These are phyloP conservation scores for Apeira syringaria DNA, from an alignment of 2,888 invertebrate genomes.

Conservation along the genomic window DNA sequence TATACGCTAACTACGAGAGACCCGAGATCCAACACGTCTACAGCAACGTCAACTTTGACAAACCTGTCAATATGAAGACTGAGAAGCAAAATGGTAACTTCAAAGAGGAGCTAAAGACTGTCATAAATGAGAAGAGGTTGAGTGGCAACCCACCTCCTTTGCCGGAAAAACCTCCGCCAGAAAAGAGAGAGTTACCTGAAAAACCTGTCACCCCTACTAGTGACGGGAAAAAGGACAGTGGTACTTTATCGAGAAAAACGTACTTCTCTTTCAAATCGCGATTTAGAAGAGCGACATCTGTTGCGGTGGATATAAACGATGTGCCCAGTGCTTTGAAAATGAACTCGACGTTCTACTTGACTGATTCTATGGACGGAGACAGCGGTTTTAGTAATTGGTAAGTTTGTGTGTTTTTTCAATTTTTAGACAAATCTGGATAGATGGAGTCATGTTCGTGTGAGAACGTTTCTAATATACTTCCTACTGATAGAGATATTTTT, in stretches of 20 bases:
- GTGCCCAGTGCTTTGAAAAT: slow-evolving; percentile 80
- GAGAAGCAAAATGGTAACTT: slow-evolving; percentile 60
- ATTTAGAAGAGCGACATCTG: slow-evolving; percentile 84
- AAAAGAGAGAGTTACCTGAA: slow-evolving; percentile 36
- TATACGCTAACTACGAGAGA: slow-evolving; percentile 68
- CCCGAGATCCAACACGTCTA: slow-evolving; percentile 55
- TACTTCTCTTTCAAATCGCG: slow-evolving; percentile 85
- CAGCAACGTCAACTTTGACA: slow-evolving; percentile 63
- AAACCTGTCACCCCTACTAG: slow-evolving; percentile 65
- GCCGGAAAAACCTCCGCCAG: slow-evolving; percentile 55
- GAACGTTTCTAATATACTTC: no score
- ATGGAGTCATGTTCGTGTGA: no score
- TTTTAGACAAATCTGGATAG: no score
- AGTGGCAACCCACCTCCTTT: slow-evolving; percentile 68
- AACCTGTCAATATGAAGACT: slow-evolving; percentile 59
- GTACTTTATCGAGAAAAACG: slow-evolving; percentile 69
- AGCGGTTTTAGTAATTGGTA: slow-evolving; percentile 84
- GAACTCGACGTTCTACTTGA: slow-evolving; percentile 89
- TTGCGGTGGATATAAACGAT: slow-evolving; percentile 82
- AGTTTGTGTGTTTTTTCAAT: no score
- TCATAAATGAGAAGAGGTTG: slow-evolving; percentile 57
- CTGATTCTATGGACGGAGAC: slow-evolving; percentile 86
- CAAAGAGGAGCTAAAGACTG: slow-evolving; percentile 73
- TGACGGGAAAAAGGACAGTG: slow-evolving; percentile 68
- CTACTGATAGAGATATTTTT: no score